A percentile compares a stretch with the other conserved stretches of the same genome.
These are phyloP conservation scores for Aporrectodea caliginosa DNA, from an alignment of 1,140 invertebrate species.

Conservation along the genomic window DNA sequence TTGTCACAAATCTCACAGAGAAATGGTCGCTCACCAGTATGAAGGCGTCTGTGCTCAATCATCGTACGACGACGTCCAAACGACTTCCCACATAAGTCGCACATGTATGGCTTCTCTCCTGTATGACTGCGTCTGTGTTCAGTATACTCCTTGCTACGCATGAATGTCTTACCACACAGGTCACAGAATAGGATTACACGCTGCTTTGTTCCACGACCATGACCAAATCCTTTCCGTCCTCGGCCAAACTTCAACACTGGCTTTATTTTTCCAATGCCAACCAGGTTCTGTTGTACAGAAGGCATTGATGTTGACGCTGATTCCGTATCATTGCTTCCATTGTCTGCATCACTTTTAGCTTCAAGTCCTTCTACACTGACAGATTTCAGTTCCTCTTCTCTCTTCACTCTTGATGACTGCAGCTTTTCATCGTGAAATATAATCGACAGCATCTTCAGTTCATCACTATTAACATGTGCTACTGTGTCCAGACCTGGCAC, in stretches of 20 bases:
- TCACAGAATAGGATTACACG: slow-evolving; percentile 8
- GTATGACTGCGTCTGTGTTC: neutral
- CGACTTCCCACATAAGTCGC: slow-evolving; percentile 19
- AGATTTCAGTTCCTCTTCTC: neutral
- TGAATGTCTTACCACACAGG: slow-evolving; percentile 18
- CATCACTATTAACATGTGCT: neutral
- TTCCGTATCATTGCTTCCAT: too few relatives aligned
- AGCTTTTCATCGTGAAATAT: neutral
- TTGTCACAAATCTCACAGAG: slow-evolving; percentile 88
- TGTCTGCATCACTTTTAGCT: too few relatives aligned
- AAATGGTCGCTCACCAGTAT: slow-evolving; percentile 70
- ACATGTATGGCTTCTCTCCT: slow-evolving; percentile 19
- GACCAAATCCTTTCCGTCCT: neutral
- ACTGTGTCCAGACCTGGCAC: neutral
- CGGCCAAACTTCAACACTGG: neutral
- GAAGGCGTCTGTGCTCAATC: slow-evolving; percentile 16
- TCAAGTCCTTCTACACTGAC: too few relatives aligned
- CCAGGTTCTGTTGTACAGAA: too few relatives aligned
- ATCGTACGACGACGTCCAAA: slow-evolving; percentile 18
- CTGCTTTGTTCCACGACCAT: neutral
- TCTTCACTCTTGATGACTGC: neutral
- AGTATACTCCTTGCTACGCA: neutral
- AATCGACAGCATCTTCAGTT: neutral
- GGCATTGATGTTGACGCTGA: too few relatives aligned
- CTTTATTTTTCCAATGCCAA: too few relatives aligned